Conservation (phyloP, 2,888 invertebrate genomes). For the Nebria brevicollis region DNA sequence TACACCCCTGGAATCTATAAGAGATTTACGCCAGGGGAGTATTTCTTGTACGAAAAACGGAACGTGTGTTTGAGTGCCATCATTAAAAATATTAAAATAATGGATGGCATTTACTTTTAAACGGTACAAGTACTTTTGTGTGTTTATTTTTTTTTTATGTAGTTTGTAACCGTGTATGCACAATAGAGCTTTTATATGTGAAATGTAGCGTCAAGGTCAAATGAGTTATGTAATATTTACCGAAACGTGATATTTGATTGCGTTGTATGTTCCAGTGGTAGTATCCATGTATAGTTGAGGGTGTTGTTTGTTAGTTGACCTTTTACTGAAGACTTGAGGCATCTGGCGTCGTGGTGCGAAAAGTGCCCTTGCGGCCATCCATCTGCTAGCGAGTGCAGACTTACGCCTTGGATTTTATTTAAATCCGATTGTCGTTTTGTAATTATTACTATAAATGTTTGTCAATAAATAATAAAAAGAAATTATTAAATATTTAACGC, state of each 20-base stretch:
- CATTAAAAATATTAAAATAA: no score
- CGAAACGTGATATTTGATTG: constrained; percentile 40
- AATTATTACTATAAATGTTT: constrained; percentile 25
- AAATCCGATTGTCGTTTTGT: constrained; percentile 8
- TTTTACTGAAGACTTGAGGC: constrained; percentile 31
- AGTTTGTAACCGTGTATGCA: no score
- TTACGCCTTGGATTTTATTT: constrained; percentile 28
- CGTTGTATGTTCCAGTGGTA: constrained; percentile 21
- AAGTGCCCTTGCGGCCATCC: constrained; percentile 24
- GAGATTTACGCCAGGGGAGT: background rate
- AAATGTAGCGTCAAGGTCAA: background rate
- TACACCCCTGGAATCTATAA: background rate
- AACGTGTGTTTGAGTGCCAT: no score
- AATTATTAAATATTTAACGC: no score
- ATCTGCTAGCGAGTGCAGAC: constrained; percentile 40
- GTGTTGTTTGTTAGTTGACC: constrained; percentile 14
- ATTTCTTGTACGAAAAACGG: background rate
- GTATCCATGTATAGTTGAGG: constrained; percentile 28
- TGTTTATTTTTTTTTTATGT: no score
- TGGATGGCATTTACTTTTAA: no score
- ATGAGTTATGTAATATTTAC: constrained; percentile 14
- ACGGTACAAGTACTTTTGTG: no score
- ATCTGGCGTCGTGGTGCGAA: background rate
- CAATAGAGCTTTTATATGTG: no score
- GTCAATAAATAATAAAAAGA: background rate